Evolutionary conservation across 2,888 invertebrate species (phyloP).

Genomic region (Andrena praecox): DNA sequence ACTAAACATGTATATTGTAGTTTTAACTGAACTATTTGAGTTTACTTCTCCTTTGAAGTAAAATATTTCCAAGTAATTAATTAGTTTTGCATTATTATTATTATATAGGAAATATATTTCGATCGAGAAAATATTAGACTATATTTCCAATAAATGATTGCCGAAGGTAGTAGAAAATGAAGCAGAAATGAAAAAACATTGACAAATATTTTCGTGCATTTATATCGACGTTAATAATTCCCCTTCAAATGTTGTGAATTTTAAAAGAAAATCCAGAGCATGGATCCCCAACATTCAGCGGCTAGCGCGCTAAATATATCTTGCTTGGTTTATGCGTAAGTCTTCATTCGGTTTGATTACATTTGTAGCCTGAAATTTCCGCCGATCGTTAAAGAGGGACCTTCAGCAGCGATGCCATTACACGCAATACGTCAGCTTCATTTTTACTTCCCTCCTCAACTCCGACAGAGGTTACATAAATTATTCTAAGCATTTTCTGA

Average conservation of each 20-base stretch:
- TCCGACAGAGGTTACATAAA: background rate
- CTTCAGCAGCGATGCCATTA: background rate
- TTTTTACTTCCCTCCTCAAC: background rate
- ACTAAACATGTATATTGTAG: background rate
- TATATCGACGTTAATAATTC: no score
- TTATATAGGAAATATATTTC: no score
- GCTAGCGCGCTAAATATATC: conserved; percentile 46
- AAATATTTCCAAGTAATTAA: background rate
- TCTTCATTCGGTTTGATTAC: conserved; percentile 51
- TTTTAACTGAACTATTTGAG: background rate
- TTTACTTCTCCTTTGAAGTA: background rate
- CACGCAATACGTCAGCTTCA: background rate
- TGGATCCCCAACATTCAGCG: conserved; percentile 19
- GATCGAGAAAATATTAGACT: no score
- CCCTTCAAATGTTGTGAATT: no score
- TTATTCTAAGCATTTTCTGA: background rate
- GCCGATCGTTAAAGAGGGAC: conserved; percentile 31
- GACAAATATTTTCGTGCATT: no score
- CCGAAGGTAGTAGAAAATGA: no score
- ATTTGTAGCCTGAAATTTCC: conserved; percentile 43
- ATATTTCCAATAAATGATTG: no score
- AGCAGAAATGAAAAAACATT: no score
- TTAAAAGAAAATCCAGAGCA: background rate
- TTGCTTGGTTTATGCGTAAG: conserved; percentile 52
- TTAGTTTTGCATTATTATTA: no score